Percentiles rank a stretch among this genome's conserved stretches.
These are phyloP conservation scores for Cerastis leucographa DNA, from an alignment of 2,888 invertebrate species.

Conservation along the genomic window DNA sequence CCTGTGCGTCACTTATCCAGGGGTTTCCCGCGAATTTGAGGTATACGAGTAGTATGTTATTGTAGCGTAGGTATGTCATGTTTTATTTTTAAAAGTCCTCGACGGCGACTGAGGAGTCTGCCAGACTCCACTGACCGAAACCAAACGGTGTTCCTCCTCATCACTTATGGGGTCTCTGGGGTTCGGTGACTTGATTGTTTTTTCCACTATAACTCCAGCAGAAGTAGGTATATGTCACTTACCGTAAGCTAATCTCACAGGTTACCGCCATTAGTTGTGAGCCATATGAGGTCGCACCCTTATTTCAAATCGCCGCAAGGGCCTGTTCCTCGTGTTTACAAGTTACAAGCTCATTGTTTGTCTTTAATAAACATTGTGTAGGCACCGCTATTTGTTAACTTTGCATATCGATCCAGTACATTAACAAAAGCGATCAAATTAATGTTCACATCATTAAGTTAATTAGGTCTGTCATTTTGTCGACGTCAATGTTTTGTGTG, in stretches of 20 bases:
- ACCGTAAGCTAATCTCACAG: conserved; percentile 10
- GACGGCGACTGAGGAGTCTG: neutral
- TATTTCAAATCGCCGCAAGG: conserved; percentile 77
- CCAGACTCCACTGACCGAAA: neutral
- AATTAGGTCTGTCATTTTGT: conserved; percentile 58
- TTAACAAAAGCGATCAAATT: conserved; percentile 63
- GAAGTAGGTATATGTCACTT: neutral
- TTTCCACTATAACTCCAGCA: neutral
- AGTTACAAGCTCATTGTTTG: conserved; percentile 77
- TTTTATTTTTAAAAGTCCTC: too few relatives aligned
- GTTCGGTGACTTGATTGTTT: neutral
- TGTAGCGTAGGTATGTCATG: too few relatives aligned
- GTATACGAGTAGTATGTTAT: too few relatives aligned
- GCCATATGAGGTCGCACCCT: conserved; percentile 56
- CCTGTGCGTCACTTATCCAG: too few relatives aligned
- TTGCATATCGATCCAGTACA: conserved; percentile 71
- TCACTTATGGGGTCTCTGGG: neutral
- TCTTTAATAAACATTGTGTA: conserved; percentile 78
- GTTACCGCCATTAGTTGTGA: conserved; percentile 28
- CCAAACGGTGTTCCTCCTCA: neutral
- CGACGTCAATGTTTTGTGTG: conserved; percentile 20
- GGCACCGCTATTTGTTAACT: conserved; percentile 65
- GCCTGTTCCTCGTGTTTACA: conserved; percentile 77
- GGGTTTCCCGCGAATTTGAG: too few relatives aligned
- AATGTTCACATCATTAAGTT: conserved; percentile 66